A percentile compares a stretch with the other conserved stretches of the same genome.
These are phyloP conservation scores for Anser cygnoides DNA, from an alignment of 2,113 vertebrate species.

Conservation along the genomic window DNA sequence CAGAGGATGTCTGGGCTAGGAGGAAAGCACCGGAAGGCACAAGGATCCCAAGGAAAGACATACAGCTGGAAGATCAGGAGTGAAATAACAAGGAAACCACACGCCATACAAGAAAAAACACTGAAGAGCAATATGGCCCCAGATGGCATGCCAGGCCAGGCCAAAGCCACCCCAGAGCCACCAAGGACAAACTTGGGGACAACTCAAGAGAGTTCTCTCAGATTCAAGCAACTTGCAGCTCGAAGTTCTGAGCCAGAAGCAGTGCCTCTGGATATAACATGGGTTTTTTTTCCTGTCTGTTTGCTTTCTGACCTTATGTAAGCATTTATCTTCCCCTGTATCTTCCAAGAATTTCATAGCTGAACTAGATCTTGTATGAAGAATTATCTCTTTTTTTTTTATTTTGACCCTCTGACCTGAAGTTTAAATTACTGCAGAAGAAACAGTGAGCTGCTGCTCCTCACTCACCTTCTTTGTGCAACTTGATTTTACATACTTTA, in stretches of 20 bases:
- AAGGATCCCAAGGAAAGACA: neutral
- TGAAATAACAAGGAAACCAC: neutral
- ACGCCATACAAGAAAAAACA: neutral
- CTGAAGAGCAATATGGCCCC: neutral
- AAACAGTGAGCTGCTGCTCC: neutral
- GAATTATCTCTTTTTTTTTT: neutral
- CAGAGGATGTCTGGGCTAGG: neutral
- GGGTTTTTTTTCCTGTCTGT: neutral
- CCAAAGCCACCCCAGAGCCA: neutral
- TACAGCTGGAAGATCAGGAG: neutral
- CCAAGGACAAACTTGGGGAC: rapidly evolving
- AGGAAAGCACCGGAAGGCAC: neutral
- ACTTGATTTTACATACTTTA: neutral
- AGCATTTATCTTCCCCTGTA: neutral
- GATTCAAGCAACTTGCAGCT: neutral
- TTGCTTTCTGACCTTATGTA: neutral
- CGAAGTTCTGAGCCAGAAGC: neutral
- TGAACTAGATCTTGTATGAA: neutral
- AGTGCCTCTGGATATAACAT: neutral
- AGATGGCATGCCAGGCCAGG: neutral
- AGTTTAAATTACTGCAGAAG: neutral
- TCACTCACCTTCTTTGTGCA: neutral
- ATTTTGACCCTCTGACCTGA: neutral
- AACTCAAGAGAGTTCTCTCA: neutral
- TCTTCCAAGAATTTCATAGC: neutral